Evolutionary conservation across 2,888 invertebrate genomes (phyloP), one percentile per base, ranked within the genome.

Genomic region (Ptychoptera contaminata): DNA sequence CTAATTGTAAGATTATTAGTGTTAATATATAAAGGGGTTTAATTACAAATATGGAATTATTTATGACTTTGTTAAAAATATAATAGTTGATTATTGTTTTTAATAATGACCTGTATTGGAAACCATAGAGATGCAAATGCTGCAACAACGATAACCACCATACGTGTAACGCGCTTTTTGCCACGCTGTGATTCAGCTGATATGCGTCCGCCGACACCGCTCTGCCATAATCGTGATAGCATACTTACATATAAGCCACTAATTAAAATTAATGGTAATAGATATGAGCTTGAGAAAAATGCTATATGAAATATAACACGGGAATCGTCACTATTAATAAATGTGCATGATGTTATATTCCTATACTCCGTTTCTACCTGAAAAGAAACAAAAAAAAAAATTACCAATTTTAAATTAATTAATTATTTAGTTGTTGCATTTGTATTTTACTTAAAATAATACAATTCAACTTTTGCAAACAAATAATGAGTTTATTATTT

Each of bases 71-170:
- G n/a, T n/a, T n/a, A n/a, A n/a, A n/a, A n/a, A n/a, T n/a, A n/a
- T n/a, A n/a, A n/a, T n/a, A n/a, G n/a, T n/a, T n/a, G n/a, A n/a
- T n/a, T n/a, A n/a, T n/a, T n/a, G n/a, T n/a, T n/a, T n/a, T n/a
- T n/a, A n/a, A n/a, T n/a, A n/a, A n/a, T 69, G 53, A 91, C 82
- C 74, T 92, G 91, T 55, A 93, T 83, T 8, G 93, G 93, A 57
- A 85, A 78, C 93, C 93, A 93, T 67, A 91, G 87, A n/a, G 88
- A 73, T 11, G 92, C 91, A 61, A 94, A 94, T 43, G 88, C 88
- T 37, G 86, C 81, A 7, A 92, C 88, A 35, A 92, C 88, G 32
- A 90, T 81, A 42, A 91, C 77, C 8, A 94, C 91, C 73, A 94
- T 79, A 53, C 87, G 73, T 2, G 93, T 93, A 16, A 91, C 93